phyloP scores from a whole-genome alignment of 2,888 invertebrate species.

The Apodemia mormo region DNA sequence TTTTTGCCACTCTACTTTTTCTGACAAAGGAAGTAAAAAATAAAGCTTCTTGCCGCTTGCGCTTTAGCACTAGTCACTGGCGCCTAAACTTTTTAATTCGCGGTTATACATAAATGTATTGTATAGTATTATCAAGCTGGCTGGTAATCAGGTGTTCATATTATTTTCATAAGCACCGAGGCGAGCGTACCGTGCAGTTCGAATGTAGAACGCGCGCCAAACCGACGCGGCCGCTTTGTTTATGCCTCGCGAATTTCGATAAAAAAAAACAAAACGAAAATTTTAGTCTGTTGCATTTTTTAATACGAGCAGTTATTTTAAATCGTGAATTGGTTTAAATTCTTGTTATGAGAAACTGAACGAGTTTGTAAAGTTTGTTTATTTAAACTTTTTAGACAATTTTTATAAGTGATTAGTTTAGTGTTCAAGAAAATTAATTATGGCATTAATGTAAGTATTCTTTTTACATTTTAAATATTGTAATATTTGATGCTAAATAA shows the following conservation, averaged over 20 bases:
- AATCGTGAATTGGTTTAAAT: background rate
- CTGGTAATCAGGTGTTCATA: constrained; percentile 43
- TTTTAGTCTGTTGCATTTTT: background rate
- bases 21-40: background rate
- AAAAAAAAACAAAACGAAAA: constrained; percentile 6
- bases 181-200: constrained; percentile 44
- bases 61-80: no score
- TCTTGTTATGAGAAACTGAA: background rate
- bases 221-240: constrained; percentile 47
- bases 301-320: background rate
- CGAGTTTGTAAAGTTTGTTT: background rate
- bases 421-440: background rate
- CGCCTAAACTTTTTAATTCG: background rate
- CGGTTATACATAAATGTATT: background rate
- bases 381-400: background rate
- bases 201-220: constrained; percentile 43
- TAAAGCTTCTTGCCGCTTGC: background rate
- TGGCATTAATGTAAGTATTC: constrained; percentile 5
- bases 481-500: background rate
- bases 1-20: background rate
- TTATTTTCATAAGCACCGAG: constrained; percentile 9
- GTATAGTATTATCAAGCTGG: constrained; percentile 10
- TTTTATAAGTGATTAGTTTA: background rate
- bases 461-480: background rate
- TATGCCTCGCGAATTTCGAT: constrained; percentile 48